Conservation (phyloP, 30 jellyfish, hydroid and myxozoan species). For the Hydractinia echinata region DNA sequence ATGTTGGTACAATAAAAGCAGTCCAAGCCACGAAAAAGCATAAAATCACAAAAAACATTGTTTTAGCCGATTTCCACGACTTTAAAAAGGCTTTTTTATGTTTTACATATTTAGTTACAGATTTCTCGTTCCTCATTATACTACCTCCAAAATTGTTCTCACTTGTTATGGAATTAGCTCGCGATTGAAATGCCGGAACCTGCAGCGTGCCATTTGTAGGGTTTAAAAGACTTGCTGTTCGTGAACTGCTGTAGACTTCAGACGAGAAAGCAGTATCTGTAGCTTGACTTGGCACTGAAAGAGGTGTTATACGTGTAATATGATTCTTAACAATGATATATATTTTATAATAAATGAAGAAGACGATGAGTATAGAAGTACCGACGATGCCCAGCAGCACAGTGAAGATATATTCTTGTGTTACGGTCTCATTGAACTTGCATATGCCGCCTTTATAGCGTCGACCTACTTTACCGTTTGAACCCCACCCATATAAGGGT, state of each 20-base stretch:
- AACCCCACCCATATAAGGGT: constrained; percentile 17
- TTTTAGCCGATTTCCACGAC: constrained; percentile 2
- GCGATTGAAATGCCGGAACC: not conserved
- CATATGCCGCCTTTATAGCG: not conserved
- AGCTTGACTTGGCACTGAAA: not conserved
- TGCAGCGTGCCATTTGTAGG: not conserved
- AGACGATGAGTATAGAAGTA: not conserved
- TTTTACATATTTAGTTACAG: not conserved
- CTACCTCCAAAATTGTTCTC: not conserved
- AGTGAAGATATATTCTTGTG: not conserved
- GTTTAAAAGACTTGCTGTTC: not conserved
- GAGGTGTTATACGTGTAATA: not conserved
- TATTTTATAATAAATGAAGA: not conserved
- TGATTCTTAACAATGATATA: not conserved
- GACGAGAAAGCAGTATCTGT: not conserved
- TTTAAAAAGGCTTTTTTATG: not conserved
- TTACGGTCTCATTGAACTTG: constrained; percentile 1
- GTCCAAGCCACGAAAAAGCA: not conserved
- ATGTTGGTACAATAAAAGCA: not conserved
- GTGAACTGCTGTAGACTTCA: too few relatives aligned
- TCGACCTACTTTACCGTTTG: not conserved
- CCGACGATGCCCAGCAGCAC: not conserved
- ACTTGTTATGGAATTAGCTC: not conserved
- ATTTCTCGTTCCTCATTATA: not conserved
- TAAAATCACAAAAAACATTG: not conserved